phyloP scores from a whole-genome alignment of 2,888 invertebrate genomes.

The Oscheius myriophilus region DNA sequence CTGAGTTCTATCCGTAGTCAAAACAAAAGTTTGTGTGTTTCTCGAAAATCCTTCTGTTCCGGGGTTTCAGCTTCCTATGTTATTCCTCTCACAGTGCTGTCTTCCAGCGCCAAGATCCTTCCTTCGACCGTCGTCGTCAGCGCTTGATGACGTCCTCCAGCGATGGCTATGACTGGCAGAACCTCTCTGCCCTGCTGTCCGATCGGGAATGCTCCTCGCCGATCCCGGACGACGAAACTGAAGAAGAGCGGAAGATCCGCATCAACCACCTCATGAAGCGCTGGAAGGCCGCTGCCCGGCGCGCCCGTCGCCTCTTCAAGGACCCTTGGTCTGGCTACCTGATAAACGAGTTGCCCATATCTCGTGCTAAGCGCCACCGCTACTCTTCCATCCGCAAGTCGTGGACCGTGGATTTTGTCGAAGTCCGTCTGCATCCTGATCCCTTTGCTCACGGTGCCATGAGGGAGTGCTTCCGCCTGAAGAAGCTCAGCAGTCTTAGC shows the following conservation, averaged over 20 bases:
- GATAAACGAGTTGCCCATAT: slow-evolving; percentile 72
- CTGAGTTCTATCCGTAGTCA: neutral
- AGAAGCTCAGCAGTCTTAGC: slow-evolving; percentile 72
- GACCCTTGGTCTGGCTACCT: slow-evolving; percentile 75
- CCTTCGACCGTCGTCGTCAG: slow-evolving; percentile 20
- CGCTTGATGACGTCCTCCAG: slow-evolving; percentile 28
- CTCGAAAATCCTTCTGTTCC: neutral
- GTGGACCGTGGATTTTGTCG: slow-evolving; percentile 74
- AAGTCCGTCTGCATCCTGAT: slow-evolving; percentile 71
- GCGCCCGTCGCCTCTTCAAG: slow-evolving; percentile 54
- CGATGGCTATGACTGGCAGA: slow-evolving; percentile 34
- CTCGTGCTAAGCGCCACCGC: slow-evolving; percentile 73
- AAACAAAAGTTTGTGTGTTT: neutral
- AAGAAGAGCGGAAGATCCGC: slow-evolving; percentile 24
- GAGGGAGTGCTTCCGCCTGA: slow-evolving; percentile 75
- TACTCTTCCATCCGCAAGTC: slow-evolving; percentile 74
- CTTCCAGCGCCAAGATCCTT: slow-evolving; percentile 21
- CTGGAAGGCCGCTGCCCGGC: slow-evolving; percentile 52
- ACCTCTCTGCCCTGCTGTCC: slow-evolving; percentile 31
- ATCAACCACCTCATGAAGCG: slow-evolving; percentile 48
- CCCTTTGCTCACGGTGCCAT: slow-evolving; percentile 76
- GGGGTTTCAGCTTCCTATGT: no score
- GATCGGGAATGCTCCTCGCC: slow-evolving; percentile 21
- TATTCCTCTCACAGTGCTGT: slow-evolving; percentile 13
- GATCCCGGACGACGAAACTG: slow-evolving; percentile 3